Evolutionary conservation across 1,140 invertebrate species (phyloP).

Genomic region (Leptonema lineaticorne): DNA sequence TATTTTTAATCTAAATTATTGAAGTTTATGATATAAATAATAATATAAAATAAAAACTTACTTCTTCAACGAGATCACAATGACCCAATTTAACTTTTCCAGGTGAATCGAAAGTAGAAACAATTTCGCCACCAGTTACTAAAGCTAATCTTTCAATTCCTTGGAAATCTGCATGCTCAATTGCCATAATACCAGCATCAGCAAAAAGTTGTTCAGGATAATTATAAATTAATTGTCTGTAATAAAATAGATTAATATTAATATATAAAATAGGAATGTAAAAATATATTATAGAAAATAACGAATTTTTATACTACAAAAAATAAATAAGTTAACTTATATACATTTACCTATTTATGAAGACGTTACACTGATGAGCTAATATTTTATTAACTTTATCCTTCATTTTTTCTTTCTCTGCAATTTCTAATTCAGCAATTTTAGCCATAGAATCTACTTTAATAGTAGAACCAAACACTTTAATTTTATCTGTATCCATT

Average conservation of each 20-base stretch:
- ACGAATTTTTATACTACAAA: too few species aligned
- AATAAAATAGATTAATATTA: slow-evolving; percentile 34
- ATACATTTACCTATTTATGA: slow-evolving; percentile 83
- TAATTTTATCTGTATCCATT: slow-evolving; percentile 99
- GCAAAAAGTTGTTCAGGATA: slow-evolving; percentile 99
- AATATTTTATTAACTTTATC: slow-evolving; percentile 98
- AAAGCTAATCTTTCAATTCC: slow-evolving; percentile 96
- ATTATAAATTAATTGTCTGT: slow-evolving; percentile 97
- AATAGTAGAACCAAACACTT: slow-evolving; percentile 98
- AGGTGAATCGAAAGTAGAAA: slow-evolving; percentile 96
- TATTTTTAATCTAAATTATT: too few species aligned
- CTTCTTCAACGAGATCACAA: slow-evolving; percentile 95
- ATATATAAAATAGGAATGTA: background rate
- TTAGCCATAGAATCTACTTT: slow-evolving; percentile 97
- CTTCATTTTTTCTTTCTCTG: slow-evolving; percentile 99
- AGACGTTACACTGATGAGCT: slow-evolving; percentile 95
- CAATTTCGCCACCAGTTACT: slow-evolving; percentile 98
- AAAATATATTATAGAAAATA: too few species aligned
- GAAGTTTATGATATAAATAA: background rate
- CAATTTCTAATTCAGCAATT: slow-evolving; percentile 95
- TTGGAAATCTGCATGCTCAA: slow-evolving; percentile 99
- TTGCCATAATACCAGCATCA: slow-evolving; percentile 98
- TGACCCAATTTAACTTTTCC: slow-evolving; percentile 88
- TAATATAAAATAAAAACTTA: slow-evolving; percentile 43
- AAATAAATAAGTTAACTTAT: too few species aligned